These are phyloP conservation scores for Agapostemon virescens DNA, from an alignment of 2,888 invertebrate genomes.

Conservation along the genomic window DNA sequence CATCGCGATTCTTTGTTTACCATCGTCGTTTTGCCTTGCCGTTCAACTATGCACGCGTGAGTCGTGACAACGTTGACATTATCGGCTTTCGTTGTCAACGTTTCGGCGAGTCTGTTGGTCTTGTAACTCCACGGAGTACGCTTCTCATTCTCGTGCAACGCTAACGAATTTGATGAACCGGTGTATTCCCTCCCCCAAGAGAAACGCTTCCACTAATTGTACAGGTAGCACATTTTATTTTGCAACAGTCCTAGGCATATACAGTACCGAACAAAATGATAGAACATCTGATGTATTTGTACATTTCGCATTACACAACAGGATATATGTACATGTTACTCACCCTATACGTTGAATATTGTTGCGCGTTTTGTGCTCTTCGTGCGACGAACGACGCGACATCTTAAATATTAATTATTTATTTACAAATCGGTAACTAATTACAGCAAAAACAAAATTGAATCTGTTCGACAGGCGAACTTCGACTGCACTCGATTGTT, in stretches of 20 bases:
- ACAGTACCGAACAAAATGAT: neutral
- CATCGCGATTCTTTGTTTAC: conserved; percentile 18
- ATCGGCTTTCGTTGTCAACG: conserved; percentile 1
- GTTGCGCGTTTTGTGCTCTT: no score
- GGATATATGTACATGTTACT: no score
- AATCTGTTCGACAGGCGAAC: no score
- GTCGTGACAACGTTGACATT: neutral
- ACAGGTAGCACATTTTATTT: neutral
- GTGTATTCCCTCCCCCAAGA: neutral
- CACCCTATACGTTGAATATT: no score
- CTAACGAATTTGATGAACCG: neutral
- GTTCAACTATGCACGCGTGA: conserved; percentile 11
- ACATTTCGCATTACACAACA: no score
- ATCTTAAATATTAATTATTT: no score
- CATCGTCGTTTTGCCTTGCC: conserved; percentile 10
- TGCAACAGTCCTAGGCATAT: neutral
- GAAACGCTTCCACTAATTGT: neutral
- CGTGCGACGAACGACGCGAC: no score
- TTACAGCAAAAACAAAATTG: no score
- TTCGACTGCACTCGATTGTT: no score
- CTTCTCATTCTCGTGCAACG: conserved; percentile 7
- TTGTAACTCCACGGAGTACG: neutral
- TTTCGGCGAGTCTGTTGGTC: neutral
- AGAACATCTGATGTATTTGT: no score
- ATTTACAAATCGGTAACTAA: no score